Conservation (phyloP, 2,797 vertebrate genomes). For the Zalophus californianus region DNA sequence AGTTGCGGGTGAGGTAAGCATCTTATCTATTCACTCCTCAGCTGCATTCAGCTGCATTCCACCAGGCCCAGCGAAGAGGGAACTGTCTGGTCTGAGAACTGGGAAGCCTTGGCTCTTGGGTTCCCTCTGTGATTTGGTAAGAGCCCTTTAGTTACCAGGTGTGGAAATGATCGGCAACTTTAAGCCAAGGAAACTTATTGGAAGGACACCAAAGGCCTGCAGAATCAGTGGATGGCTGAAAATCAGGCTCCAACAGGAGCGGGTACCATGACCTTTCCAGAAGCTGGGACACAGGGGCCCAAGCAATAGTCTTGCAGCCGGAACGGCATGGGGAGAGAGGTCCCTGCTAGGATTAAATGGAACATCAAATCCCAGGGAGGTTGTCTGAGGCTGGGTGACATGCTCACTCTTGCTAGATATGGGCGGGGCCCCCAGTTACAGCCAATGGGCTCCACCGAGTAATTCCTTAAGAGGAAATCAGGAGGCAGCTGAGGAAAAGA, state of each 20-base stretch:
- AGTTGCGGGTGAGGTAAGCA: neutral
- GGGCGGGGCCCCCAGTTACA: neutral
- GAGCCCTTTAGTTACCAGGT: neutral
- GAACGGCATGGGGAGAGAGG: neutral
- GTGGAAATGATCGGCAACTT: neutral
- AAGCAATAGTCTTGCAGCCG: neutral
- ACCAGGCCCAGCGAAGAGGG: neutral
- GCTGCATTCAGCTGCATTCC: conserved; percentile 10
- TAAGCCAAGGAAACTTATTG: neutral
- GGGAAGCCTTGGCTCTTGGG: neutral
- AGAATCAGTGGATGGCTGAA: neutral
- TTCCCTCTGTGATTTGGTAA: conserved; percentile 32
- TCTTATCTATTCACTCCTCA: neutral
- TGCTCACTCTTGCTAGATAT: neutral
- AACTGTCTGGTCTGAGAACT: neutral
- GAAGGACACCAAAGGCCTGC: neutral
- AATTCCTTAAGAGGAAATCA: conserved; percentile 47
- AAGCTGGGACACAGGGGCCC: neutral
- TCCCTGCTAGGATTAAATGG: neutral
- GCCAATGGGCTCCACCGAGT: neutral
- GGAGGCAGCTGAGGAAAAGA: neutral
- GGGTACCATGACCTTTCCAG: neutral
- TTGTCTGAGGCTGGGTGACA: neutral
- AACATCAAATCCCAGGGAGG: neutral
- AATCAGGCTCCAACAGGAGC: neutral